Evolutionary conservation across 2,797 vertebrate species (phyloP), one percentile per base, ranked within the genome.

Genomic region (Gymnopithys bicolor): DNA sequence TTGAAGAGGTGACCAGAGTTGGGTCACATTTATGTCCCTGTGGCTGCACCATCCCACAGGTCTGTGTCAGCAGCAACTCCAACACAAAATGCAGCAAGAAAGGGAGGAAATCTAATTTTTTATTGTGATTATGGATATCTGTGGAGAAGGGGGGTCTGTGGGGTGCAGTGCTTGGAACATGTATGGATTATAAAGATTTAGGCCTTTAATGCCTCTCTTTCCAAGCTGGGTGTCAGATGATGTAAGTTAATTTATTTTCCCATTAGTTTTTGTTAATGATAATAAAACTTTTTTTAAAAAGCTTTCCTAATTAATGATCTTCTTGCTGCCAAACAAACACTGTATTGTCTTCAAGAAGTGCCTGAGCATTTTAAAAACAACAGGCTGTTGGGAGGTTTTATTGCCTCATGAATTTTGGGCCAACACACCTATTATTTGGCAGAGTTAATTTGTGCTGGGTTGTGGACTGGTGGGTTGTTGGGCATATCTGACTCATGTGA

Each of bases 241-340:
- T 96, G 60, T 49, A 60, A 84, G 39, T 92, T 88, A n/a, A 83
- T 83, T 92, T 48, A 74, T 94, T 95, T 91, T 74, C 84, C 91
- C 94, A 58, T 96, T 91, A 95, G 80, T 74, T 96, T 95, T 93
- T 96, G 81, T 87, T 96, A 87, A 94, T 91, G 77, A 89, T 73
- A 95, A 87, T 92, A 95, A 89, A 94, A 62, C 63, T 45, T 74
- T 87, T 76, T 77, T 94, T 93, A 86, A 85, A 96, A 96, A 85
- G 87, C 83, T 68, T 73, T 62, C 84, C 93, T 91, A 89, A 81
- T 84, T 92, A 94, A 66, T 25, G 55, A 51, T 80, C 88, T 73
- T 85, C 43, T 90, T 90, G 67, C 74, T 88, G 58, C 49, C 81
- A 84, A 84, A 87, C 81, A 86, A 93, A 91, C 95, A 45, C 82